phyloP scores from a whole-genome alignment of 2,113 vertebrate species.

The Emberiza fucata region DNA sequence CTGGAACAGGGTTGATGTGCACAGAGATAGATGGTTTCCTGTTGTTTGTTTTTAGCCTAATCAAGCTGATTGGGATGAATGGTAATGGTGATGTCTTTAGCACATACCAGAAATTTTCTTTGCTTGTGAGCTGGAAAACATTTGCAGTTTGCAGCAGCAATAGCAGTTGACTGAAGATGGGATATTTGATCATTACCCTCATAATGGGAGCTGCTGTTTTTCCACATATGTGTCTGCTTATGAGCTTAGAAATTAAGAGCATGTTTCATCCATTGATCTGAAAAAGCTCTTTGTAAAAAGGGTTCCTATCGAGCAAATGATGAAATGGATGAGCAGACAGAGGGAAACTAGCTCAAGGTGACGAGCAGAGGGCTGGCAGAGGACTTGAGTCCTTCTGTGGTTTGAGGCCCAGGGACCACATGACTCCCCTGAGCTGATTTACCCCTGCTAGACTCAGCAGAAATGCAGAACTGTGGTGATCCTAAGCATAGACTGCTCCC shows the following conservation, averaged over 20 bases:
- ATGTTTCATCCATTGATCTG: slow-evolving; percentile 14
- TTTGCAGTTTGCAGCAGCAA: slow-evolving; percentile 11
- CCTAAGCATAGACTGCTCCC: not conserved
- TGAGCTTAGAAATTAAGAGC: slow-evolving; percentile 25
- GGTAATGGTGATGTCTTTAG: slow-evolving; percentile 38
- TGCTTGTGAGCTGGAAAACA: not conserved
- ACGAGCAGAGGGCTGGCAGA: not conserved
- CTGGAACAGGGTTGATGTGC: not conserved
- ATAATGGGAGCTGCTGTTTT: not conserved
- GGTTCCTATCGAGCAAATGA: not conserved
- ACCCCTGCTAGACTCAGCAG: not conserved
- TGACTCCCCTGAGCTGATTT: not conserved
- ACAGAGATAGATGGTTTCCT: slow-evolving; percentile 22
- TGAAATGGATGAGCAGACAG: slow-evolving; percentile 21
- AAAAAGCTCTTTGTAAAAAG: slow-evolving; percentile 46
- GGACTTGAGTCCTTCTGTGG: rapidly evolving
- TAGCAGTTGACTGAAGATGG: not conserved
- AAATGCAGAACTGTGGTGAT: not conserved
- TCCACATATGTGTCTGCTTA: not conserved
- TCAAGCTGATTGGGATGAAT: slow-evolving; percentile 48
- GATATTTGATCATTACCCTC: slow-evolving; percentile 17
- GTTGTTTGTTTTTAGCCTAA: slow-evolving; percentile 37
- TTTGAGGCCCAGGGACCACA: not conserved
- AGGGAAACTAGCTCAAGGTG: not conserved
- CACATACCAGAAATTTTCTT: slow-evolving; percentile 37